Evolutionary conservation across 2,888 invertebrate species (phyloP).

Genomic region (Theretra japonica): DNA sequence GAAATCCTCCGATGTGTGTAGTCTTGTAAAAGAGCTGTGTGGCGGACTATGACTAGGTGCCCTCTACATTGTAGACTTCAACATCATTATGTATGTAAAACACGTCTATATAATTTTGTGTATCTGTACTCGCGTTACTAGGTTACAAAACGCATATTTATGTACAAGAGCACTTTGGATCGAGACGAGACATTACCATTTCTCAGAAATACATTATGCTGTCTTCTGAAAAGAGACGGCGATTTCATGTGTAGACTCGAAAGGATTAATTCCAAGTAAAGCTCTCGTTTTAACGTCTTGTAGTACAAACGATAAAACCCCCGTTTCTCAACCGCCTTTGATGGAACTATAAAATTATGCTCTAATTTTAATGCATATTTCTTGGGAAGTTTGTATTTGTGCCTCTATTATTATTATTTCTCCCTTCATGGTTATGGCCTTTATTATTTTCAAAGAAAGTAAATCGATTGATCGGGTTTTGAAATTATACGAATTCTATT

Average conservation of each 20-base stretch:
- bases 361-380: background rate
- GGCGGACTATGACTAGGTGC: too few species aligned
- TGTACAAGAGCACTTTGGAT: background rate
- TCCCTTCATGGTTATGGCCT: too few species aligned
- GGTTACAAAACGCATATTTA: slow-evolving; percentile 18
- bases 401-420: too few species aligned
- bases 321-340: background rate
- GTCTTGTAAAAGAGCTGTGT: too few species aligned
- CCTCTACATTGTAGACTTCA: too few species aligned
- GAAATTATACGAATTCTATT: too few species aligned
- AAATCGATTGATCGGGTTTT: too few species aligned
- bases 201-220: slow-evolving; percentile 15
- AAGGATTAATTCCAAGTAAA: slow-evolving; percentile 20
- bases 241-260: slow-evolving; percentile 12
- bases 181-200: slow-evolving; percentile 8
- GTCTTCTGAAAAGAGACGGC: slow-evolving; percentile 20
- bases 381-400: too few species aligned
- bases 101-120: background rate
- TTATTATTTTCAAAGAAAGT: too few species aligned
- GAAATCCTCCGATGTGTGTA: too few species aligned
- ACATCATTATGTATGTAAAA: too few species aligned
- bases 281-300: background rate
- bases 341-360: slow-evolving; percentile 9
- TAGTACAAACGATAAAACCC: background rate
- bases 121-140: background rate